Conservation (phyloP, 2,113 vertebrate genomes). For the Lophura nycthemera region DNA sequence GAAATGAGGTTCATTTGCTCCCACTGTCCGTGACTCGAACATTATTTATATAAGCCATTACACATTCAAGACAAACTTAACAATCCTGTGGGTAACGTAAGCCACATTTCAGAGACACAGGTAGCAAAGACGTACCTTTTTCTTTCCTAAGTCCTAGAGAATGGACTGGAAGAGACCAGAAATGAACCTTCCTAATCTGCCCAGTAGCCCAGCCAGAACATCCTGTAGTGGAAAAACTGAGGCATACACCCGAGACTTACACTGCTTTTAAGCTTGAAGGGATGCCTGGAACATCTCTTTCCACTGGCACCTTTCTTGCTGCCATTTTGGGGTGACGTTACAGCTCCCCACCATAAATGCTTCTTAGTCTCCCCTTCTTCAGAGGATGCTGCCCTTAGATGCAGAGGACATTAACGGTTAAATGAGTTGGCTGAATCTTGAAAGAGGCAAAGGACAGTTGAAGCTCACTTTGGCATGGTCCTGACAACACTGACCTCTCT, state of each 20-base stretch:
- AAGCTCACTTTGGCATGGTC: too few species aligned
- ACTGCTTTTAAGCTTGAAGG: not conserved
- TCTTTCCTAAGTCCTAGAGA: not conserved
- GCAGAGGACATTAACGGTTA: not conserved
- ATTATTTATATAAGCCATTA: slow-evolving; percentile 24
- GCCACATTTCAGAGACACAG: not conserved
- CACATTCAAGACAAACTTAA: not conserved
- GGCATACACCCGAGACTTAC: not conserved
- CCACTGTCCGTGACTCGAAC: not conserved
- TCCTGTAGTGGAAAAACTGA: not conserved
- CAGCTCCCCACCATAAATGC: not conserved
- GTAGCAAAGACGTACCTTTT: not conserved
- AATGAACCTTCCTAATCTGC: not conserved
- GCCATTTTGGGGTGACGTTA: not conserved
- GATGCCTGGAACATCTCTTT: not conserved
- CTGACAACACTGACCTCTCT: not conserved
- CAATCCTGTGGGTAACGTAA: not conserved
- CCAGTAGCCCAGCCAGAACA: not conserved
- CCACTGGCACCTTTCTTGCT: not conserved
- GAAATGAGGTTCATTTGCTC: not conserved
- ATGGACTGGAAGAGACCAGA: not conserved
- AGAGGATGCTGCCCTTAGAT: not conserved
- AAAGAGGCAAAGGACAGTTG: not conserved
- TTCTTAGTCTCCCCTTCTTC: not conserved
- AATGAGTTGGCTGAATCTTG: not conserved